Evolutionary conservation across 2,113 vertebrate genomes (phyloP), one percentile per base, ranked within the genome.

Genomic region (Hystrix brachyura): DNA sequence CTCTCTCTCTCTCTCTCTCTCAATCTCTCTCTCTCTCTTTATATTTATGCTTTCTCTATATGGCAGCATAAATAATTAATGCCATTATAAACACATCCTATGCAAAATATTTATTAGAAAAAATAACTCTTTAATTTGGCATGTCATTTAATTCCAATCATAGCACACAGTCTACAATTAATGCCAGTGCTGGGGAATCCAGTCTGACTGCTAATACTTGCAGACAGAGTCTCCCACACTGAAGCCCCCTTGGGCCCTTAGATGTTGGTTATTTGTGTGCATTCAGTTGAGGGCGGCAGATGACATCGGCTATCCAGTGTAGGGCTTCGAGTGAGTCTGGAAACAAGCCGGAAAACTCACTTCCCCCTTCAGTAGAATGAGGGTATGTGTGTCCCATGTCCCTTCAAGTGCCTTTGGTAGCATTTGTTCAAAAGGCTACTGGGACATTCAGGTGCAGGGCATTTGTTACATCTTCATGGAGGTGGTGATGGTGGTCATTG

Each of bases 31-130:
- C 87, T 93, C 94, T 91, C 91, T 94, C 93, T 96, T 97, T 96
- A 94, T 98, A 96, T 97, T 96, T 98, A 97, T 97, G 94, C 97
- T 96, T 94, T 95, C 96, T 97, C 93, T 98, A 94, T 98, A 95
- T 90, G 90, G 96, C 93, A 74, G 84, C 71, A 62, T 98, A 98
- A 97, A 98, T 98, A 98, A 98, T 98, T 98, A 97, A 98, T 98
- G 96, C 98, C 32, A 59, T 98, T 97, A 97, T 94, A 95, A 98
- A 98, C 97, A 97, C 81, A 97, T 97, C 97, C 97, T 97, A 97
- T 97, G 97, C 96, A 98, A 98, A 98, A 98, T 98, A 98, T 98
- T 97, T 98, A 98, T 98, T 98, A 98, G 97, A 97, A 98, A 98
- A 97, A 97, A 98, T 97, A 98, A 97, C 92, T 97, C 96, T 98